Evolutionary conservation across 53 echinoderm and acorn worm genomes (phyloP), one percentile per base, ranked within the genome.

Genomic region (Echinometra lucunter): DNA sequence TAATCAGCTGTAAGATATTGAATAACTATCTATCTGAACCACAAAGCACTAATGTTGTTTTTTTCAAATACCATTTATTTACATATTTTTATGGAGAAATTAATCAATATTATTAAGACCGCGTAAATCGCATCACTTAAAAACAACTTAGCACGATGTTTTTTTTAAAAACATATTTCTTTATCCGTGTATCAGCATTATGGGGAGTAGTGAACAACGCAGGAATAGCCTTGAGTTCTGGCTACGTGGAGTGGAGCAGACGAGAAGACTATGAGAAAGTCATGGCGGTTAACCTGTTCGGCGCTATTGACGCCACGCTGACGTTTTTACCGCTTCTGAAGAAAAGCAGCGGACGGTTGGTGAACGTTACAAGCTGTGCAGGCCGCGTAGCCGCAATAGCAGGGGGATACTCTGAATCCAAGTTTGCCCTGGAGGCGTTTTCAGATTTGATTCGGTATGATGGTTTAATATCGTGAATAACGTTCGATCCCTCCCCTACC

Each of bases 121-220:
- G n/a, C n/a, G n/a, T n/a, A n/a, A n/a, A n/a, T n/a, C n/a, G n/a
- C n/a, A n/a, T n/a, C n/a, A n/a, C n/a, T n/a, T n/a, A n/a, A n/a
- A n/a, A n/a, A n/a, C n/a, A n/a, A n/a, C n/a, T n/a, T n/a, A n/a
- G n/a, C n/a, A n/a, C n/a, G n/a, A n/a, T n/a, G n/a, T n/a, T n/a
- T n/a, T 66, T 66, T 66, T 66, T 9, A 80, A 16, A 25, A 12
- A n/a, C 5, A 80, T 80, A 19, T 88, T 83, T 21, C 21, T 45
- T 55, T 88, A 47, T 47, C 9, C 9, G n/a, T 25, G 34, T 49
- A 32, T 6, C 57, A 96, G 96, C 95, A 38, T 57, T 97, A 11
- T 97, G 97, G 97, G 97, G 97, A 21, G 81, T 97, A 58, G 96
- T 97, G 16, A 97, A 97, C 91, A 97, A 97, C 91, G 96, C 97